Base-by-base conservation (phyloP, 2,113 vertebrate genomes). In the Mustela lutreola region DNA sequence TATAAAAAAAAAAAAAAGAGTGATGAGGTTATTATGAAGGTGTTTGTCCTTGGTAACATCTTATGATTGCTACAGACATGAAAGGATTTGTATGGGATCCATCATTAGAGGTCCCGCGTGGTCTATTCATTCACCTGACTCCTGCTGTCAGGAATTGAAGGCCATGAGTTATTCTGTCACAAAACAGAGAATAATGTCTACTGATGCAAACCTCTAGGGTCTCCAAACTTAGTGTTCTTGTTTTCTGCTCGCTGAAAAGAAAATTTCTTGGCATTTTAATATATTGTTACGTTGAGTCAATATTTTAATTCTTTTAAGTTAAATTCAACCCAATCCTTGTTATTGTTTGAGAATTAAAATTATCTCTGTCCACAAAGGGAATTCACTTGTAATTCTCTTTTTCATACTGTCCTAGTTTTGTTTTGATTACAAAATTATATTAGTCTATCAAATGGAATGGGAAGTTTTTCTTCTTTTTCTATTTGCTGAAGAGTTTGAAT, bases 351-450 rank as follows among this genome's bases (percentile, higher is more conserved):
- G 67, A 87, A 60, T 50, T 75, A 70, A 76, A 24, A 58, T 67
- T 67, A 75, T 60, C 48, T 90, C 45, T 90, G 14, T 82, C 33
- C 24, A 71, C 65, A n/a, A 81, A 75, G 19, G 56, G 85, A 92
- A 48, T 48, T 39, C 36, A 60, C 31, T 60, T 86, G 11, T 85
- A 93, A 85, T 89, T 97, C 78, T 92, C 42, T 91, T 80, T 97
- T 93, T 93, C 33, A 58, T 84, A 73, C 15, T 50, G 56, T 86
- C 48, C 7, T 89, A 33, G 22, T 63, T 95, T 89, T 22, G 11
- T 80, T 84, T 89, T 78, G 36, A 28, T 45, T 31, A 76, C 7
- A 88, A 70, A 91, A 16, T 82, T 53, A 63, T 36, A 22, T 1
- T 63, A 62, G 22, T 28, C 5, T 73, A 14, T 70, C 76, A 62